Evolutionary conservation across 2,888 invertebrate species (phyloP), one percentile per base, ranked within the genome.

Genomic region (Scaptodrosophila latifasciaeformis): DNA sequence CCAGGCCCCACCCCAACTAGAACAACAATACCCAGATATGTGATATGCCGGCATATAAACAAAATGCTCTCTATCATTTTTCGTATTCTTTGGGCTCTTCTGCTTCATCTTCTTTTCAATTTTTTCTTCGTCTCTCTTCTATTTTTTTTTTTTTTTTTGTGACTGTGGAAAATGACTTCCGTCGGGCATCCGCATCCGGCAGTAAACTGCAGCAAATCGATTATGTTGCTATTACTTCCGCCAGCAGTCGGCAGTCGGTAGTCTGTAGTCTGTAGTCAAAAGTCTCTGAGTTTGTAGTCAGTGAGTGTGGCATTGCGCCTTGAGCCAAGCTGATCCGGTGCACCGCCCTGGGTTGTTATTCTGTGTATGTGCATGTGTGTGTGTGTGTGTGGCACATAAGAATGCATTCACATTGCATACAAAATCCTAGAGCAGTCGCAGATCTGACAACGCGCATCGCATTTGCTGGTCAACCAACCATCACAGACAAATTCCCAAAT

Each of bases 191-290:
- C 55, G 47, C 39, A 78, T 37, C 37, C 37, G 37, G 37, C 37
- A 60, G 69, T 72, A 12, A 37, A 29, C 48, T 19, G 39, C 40
- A 18, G 12, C 48, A 48, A 13, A 35, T 56, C 77, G 70, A 72
- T 74, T 77, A 77, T 74, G 70, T 70, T 79, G 71, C 76, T 76
- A 76, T 79, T 76, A 79, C 70, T 79, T 76, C 76, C 75, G 70
- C 66, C 72, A 67, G 63, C 75, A 65, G 54, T n/a, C 62, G 46
- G 54, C 75, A 75, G 78, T 54, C 71, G 72, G n/a, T n/a, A n/a
- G n/a, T n/a, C n/a, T n/a, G n/a, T n/a, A n/a, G n/a, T n/a, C n/a
- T n/a, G n/a, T n/a, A n/a, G n/a, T n/a, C n/a, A n/a, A n/a, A n/a
- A n/a, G n/a, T n/a, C n/a, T n/a, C n/a, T n/a, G n/a, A n/a, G n/a